Base-by-base conservation (phyloP, 2,113 vertebrate genomes). In the Emydocephalus ijimae region DNA sequence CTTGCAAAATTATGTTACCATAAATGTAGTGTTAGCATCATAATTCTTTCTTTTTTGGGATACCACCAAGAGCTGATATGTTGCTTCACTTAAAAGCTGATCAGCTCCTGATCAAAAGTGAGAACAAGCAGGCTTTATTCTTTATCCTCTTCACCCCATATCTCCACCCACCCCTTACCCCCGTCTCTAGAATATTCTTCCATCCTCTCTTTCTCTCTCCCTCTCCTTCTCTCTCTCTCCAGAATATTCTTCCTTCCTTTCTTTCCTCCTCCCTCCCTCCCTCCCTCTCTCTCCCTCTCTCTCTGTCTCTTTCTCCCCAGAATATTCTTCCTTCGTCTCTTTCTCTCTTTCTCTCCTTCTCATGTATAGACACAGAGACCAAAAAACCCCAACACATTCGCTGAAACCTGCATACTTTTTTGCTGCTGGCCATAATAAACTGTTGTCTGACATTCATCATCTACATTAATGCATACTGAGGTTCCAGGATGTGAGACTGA, bases 371-470 rank as follows among this genome's bases (percentile, higher is more conserved):
- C 7, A 48, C 1, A 86, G 39, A 86, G 21, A 50, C 86, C 92
- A 93, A 81, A 92, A 61, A 61, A 61, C 7, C 24, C 48, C 39
- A 95, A 93, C 92, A 95, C 94, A 94, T 94, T 94, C 94, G 0
- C 95, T 94, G 93, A 96, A 95, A 96, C 94, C 94, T 96, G 95
- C 96, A 94, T 90, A 93, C 92, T 94, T 95, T 95, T 96, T 97
- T 95, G 97, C 96, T 96, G 95, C 92, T 96, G 95, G 96, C 96
- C 94, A 96, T 95, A 96, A 96, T 95, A 96, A 96, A 93, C 43
- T 89, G 92, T 93, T 95, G 92, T 45, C 93, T 96, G 95, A 96
- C 95, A 96, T 93, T 92, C 0, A 0, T 52, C 95, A 95, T 93
- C 43, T 95, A 89, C 93, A 95, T 95, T 95, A 95, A 92, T 91